Percentiles rank a stretch among this genome's conserved stretches.
These are phyloP conservation scores for Andrena dorsata DNA, from an alignment of 2,888 invertebrate genomes.

Conservation along the genomic window DNA sequence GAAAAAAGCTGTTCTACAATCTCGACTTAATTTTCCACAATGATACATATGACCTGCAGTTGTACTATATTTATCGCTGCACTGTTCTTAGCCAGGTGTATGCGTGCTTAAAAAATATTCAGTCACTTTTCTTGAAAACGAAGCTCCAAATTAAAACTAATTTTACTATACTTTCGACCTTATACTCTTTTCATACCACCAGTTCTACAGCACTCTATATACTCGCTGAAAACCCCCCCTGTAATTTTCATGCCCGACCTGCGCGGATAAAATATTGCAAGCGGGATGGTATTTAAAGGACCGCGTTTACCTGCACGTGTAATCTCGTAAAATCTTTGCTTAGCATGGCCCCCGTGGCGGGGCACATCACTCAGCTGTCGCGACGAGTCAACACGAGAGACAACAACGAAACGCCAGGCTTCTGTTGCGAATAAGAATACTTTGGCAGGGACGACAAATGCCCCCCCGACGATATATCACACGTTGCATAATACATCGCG, in stretches of 20 bases:
- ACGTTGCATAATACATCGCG: constrained; percentile 43
- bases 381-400: constrained; percentile 51
- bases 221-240: neutral
- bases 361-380: constrained; percentile 51
- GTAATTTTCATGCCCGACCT: neutral
- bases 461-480: constrained; percentile 40
- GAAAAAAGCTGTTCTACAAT: too few relatives aligned
- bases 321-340: constrained; percentile 45
- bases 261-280: constrained; percentile 21
- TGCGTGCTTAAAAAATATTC: too few relatives aligned
- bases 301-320: constrained; percentile 21
- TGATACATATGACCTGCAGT: too few relatives aligned
- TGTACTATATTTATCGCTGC: too few relatives aligned
- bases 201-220: neutral
- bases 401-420: constrained; percentile 12
- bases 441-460: constrained; percentile 53
- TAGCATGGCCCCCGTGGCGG: constrained; percentile 23
- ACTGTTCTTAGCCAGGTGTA: too few relatives aligned
- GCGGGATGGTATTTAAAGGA: constrained; percentile 4
- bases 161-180: too few relatives aligned
- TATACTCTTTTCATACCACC: too few relatives aligned
- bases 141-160: too few relatives aligned
- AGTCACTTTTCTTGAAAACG: too few relatives aligned
- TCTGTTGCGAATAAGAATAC: constrained; percentile 56
- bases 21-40: too few relatives aligned